Evolutionary conservation across 1,140 invertebrate species (phyloP).

Genomic region (Hylaeus anthracinus): DNA sequence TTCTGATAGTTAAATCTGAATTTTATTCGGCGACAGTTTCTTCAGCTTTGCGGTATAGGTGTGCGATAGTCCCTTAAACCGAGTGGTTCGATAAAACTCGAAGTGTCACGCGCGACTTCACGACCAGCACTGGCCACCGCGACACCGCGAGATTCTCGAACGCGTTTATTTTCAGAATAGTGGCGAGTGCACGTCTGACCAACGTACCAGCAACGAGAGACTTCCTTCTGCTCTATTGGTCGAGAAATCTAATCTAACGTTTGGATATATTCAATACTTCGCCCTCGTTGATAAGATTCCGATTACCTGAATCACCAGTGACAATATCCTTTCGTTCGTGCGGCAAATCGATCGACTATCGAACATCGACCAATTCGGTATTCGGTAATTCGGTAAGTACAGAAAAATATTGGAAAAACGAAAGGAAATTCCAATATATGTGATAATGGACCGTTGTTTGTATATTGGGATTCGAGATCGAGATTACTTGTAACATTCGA

Average conservation of each 20-base stretch:
- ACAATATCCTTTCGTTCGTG: background rate
- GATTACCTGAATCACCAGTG: background rate
- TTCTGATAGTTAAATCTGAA: background rate
- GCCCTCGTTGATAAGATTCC: constrained; percentile 52
- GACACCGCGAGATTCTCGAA: constrained; percentile 43
- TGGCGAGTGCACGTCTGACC: background rate
- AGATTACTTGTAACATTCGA: too few species aligned
- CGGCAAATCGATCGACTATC: background rate
- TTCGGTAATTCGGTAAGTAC: too few species aligned
- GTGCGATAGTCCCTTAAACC: background rate
- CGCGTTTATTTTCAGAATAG: constrained; percentile 64
- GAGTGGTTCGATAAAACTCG: constrained; percentile 22
- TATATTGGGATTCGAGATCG: too few species aligned
- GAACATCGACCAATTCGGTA: too few species aligned
- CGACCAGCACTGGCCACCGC: constrained; percentile 49
- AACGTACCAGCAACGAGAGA: constrained; percentile 1
- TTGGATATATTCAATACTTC: constrained; percentile 54
- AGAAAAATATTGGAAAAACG: too few species aligned
- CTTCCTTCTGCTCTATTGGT: background rate
- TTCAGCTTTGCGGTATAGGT: background rate
- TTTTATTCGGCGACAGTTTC: background rate
- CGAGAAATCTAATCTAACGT: constrained; percentile 65
- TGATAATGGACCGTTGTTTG: too few species aligned
- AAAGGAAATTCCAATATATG: too few species aligned
- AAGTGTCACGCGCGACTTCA: constrained; percentile 24